Percentiles rank a stretch among this genome's conserved stretches.
phyloP scores from a whole-genome alignment of 2,797 vertebrate genomes.

The Podargus strigoides region DNA sequence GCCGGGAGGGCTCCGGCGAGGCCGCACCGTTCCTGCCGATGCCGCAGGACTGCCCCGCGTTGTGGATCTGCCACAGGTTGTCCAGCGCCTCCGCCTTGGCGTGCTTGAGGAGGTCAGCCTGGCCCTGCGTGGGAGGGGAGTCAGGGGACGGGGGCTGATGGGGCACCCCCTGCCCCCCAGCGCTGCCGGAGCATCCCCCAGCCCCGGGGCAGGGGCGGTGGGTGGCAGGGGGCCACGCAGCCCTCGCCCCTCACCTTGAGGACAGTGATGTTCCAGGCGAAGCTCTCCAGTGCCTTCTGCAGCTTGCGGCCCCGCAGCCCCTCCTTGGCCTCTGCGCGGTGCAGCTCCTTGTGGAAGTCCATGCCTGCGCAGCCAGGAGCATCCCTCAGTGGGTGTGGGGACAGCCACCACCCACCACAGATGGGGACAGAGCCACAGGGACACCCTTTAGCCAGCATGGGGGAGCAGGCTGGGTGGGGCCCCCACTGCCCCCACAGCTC shows the following conservation, averaged over 20 bases:
- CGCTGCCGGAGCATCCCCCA: neutral
- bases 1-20: slow-evolving; percentile 73
- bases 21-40: slow-evolving; percentile 83
- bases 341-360: slow-evolving; percentile 90
- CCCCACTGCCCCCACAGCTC: neutral
- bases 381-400: fast-evolving
- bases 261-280: slow-evolving; percentile 94
- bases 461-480: neutral
- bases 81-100: slow-evolving; percentile 88
- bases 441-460: fast-evolving
- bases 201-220: too few species aligned
- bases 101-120: slow-evolving; percentile 89
- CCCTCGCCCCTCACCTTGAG: slow-evolving; percentile 80
- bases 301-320: slow-evolving; percentile 88
- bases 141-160: neutral
- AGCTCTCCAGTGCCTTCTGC: slow-evolving; percentile 92
- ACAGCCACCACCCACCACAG: fast-evolving
- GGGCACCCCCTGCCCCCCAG: too few species aligned
- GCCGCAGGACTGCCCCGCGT: slow-evolving; percentile 87
- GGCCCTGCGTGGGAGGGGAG: slow-evolving; percentile 70
- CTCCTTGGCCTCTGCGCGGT: slow-evolving; percentile 86
- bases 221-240: fast-evolving
- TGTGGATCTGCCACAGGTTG: slow-evolving; percentile 90
- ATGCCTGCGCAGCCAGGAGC: slow-evolving; percentile 70
- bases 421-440: neutral